Conservation (phyloP, 2,888 invertebrate species). For the Acronicta leporina region DNA sequence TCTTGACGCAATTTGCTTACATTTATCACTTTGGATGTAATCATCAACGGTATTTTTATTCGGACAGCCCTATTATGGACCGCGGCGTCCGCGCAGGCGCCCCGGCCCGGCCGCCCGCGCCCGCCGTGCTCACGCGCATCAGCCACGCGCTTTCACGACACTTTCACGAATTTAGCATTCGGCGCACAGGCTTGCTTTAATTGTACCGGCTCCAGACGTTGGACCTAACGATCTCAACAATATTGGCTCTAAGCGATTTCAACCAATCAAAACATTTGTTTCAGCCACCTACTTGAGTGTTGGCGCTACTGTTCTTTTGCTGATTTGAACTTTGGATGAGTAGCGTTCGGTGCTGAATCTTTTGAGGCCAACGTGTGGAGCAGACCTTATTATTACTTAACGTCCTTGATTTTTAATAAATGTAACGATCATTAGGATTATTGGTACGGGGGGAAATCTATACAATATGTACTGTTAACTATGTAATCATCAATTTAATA, state of each 20-base stretch:
- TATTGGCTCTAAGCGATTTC: no score
- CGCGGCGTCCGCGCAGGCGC: slow-evolving; percentile 36
- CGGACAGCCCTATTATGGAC: slow-evolving; percentile 37
- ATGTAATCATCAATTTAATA: background rate
- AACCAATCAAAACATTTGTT: no score
- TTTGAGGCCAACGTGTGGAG: no score
- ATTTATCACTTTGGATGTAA: no score
- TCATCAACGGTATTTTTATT: background rate
- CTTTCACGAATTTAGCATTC: slow-evolving; percentile 81
- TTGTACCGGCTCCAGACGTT: no score
- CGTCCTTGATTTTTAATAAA: slow-evolving; percentile 26
- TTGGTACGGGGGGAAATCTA: slow-evolving; percentile 2
- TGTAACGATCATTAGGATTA: slow-evolving; percentile 9
- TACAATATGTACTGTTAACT: background rate
- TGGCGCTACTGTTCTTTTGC: no score
- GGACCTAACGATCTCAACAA: no score
- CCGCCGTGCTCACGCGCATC: slow-evolving; percentile 53
- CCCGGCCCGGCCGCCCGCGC: slow-evolving; percentile 10
- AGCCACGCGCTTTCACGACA: slow-evolving; percentile 73
- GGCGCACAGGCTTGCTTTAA: slow-evolving; percentile 52
- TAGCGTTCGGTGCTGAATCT: no score
- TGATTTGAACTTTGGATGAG: no score
- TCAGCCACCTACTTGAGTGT: no score
- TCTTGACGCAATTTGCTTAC: no score
- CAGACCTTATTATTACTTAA: slow-evolving; percentile 40